Evolutionary conservation across 2,888 invertebrate genomes (phyloP), one percentile per base, ranked within the genome.

Genomic region (Venusia cambrica): DNA sequence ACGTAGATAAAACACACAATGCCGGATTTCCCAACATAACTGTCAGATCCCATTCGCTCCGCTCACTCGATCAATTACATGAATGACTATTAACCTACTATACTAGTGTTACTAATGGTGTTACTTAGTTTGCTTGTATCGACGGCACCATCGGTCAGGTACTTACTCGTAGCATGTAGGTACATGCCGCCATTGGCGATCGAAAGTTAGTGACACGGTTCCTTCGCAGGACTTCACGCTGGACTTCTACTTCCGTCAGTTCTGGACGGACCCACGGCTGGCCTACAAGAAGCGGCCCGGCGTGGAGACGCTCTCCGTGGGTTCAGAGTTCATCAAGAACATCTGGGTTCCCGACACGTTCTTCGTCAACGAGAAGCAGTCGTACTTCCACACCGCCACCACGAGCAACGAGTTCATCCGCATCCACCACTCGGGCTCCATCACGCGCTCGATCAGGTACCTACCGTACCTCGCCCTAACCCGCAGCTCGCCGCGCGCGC

Each of bases 321-420:
- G 95, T 62, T 95, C 96, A 45, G 96, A 96, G 81, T 95, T 96
- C 87, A 94, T 97, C 79, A 95, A 96, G 83, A 95, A 95, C 85
- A 97, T 98, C 73, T 98, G 98, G 98, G 97, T 98, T 64, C 98
- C 98, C 58, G 98, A 98, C 87, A 98, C 98, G 54, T 98, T 98
- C 90, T 98, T 99, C 88, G 98, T 98, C 66, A 98, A 98, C 88
- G 98, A 99, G 89, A 99, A 98, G 89, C 97, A 97, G 89, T 97
- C 98, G 59, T 98, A 97, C 90, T 97, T 98, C 88, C 98, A 98
- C 89, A 95, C 96, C 80, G 98, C 98, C 62, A 98, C 98, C 72
- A 98, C 98, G 74, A 97, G 97, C 88, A 98, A 98, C 89, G 98
- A 97, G 88, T 97, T 97, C 90, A 94, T 97, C 79, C 92, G 97